These are phyloP conservation scores for Brachionus calyciflorus DNA, from an alignment of 1,140 invertebrate species.

Conservation along the genomic window DNA sequence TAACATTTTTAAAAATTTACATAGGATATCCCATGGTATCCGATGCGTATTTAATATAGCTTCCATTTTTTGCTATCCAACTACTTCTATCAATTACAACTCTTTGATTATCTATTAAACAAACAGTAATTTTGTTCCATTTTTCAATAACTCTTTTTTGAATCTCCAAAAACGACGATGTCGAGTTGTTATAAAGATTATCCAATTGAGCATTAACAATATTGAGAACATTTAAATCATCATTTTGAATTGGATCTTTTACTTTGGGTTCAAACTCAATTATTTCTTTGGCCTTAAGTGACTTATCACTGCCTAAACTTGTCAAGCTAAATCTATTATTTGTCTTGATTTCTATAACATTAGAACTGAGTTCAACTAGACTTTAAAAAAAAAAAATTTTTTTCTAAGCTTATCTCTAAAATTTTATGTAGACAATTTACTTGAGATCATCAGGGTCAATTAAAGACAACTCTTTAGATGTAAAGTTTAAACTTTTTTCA, in stretches of 20 bases:
- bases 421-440: background rate
- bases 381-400: background rate
- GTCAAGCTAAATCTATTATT: background rate
- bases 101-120: slow-evolving; percentile 9
- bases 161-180: slow-evolving; percentile 20
- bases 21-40: slow-evolving; percentile 21
- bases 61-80: slow-evolving; percentile 10
- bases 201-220: slow-evolving; percentile 13
- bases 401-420: background rate
- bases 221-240: slow-evolving; percentile 3
- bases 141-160: slow-evolving; percentile 21
- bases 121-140: slow-evolving; percentile 39
- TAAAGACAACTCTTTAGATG: background rate
- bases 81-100: background rate
- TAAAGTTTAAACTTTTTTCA: slow-evolving; percentile 7
- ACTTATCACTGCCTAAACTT: background rate
- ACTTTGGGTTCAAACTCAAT: background rate
- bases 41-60: slow-evolving; percentile 1
- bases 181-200: slow-evolving; percentile 1
- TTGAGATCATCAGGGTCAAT: slow-evolving; percentile 25
- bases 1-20: background rate
- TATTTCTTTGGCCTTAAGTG: background rate
- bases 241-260: background rate
- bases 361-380: background rate
- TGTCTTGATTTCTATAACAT: slow-evolving; percentile 26